A percentile compares a stretch with the other conserved stretches of the same genome.
phyloP scores from a whole-genome alignment of 2,113 vertebrate species.

The Nyctereutes procyonoides region DNA sequence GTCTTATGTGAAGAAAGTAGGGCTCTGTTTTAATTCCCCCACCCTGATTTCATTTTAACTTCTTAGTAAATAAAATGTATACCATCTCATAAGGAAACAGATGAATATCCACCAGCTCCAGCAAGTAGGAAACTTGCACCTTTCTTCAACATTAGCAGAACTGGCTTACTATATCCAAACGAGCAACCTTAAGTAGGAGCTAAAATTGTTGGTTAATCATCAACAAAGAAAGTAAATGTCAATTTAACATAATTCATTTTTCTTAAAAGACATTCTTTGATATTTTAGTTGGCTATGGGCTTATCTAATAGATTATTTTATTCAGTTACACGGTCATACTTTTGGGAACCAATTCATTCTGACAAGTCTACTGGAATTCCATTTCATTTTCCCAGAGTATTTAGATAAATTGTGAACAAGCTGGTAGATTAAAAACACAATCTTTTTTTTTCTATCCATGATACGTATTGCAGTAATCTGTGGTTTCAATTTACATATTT shows the following conservation, averaged over 20 bases:
- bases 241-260: neutral
- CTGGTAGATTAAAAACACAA: neutral
- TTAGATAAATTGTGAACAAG: neutral
- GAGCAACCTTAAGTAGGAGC: neutral
- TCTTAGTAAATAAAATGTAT: neutral
- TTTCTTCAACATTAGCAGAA: neutral
- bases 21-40: neutral
- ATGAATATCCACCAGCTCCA: neutral
- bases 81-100: neutral
- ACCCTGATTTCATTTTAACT: neutral
- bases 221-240: neutral
- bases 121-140: neutral
- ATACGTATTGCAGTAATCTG: neutral
- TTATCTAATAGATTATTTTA: neutral
- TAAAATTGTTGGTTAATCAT: neutral
- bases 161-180: neutral
- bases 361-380: neutral
- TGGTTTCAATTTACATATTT: neutral
- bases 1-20: neutral
- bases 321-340: neutral
- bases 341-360: neutral
- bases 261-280: neutral
- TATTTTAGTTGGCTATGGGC: neutral
- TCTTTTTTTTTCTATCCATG: neutral
- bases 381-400: neutral